These are phyloP conservation scores for Patiria miniata DNA, from an alignment of 35 echinoderm and acorn worm genomes.

Conservation along the genomic window DNA sequence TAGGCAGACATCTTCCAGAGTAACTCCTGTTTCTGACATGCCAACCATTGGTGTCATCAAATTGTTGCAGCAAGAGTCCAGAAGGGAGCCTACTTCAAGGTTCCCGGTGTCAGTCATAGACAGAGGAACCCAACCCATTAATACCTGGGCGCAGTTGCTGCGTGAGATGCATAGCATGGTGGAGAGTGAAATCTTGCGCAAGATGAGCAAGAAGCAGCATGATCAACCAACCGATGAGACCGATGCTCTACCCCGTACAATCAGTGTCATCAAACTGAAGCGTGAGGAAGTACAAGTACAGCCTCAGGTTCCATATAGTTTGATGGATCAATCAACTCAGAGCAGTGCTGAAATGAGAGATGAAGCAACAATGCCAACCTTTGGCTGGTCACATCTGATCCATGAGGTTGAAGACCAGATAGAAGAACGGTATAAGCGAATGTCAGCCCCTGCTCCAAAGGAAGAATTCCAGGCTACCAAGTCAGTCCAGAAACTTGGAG, in stretches of 20 bases:
- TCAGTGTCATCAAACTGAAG: constrained; percentile 1
- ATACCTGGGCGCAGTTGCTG: constrained; percentile 29
- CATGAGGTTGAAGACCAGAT: constrained; percentile 39
- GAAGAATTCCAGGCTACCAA: background rate
- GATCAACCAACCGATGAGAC: background rate
- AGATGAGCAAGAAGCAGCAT: background rate
- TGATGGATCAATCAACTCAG: background rate
- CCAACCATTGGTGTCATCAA: constrained; percentile 13
- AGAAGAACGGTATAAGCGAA: constrained; percentile 1
- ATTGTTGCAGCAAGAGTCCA: background rate
- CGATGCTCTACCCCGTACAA: background rate
- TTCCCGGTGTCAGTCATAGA: background rate
- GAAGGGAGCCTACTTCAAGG: constrained; percentile 3
- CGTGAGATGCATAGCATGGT: constrained; percentile 23
- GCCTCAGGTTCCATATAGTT: no score
- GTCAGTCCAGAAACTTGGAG: constrained; percentile 17
- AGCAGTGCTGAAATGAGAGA: constrained; percentile 14
- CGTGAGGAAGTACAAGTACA: background rate
- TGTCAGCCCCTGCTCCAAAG: background rate
- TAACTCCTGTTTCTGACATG: background rate
- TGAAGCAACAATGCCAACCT: constrained; percentile 11
- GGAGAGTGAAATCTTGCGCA: constrained; percentile 8
- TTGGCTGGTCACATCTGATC: constrained; percentile 26
- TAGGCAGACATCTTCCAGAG: background rate
- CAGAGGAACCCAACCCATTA: constrained; percentile 12